Conservation (phyloP, 37 sponge, comb jelly and placozoan species). For the Petrosia ficiformis region DNA sequence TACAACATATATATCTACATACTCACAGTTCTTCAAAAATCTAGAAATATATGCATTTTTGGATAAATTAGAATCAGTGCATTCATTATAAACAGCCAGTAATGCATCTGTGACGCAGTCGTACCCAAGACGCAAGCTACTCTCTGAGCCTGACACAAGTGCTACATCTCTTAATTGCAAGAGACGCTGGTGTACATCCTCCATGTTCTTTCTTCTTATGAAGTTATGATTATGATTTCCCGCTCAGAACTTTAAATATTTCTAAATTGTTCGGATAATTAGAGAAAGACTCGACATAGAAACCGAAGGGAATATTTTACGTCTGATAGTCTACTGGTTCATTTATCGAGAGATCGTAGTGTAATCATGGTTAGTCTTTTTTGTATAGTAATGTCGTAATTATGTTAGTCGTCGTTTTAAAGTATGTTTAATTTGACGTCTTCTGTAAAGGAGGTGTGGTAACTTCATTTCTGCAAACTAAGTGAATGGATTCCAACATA, state of each 20-base stretch:
- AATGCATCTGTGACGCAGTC: conserved; percentile 60
- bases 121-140: conserved; percentile 27
- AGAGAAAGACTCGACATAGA: no score
- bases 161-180: conserved; percentile 39
- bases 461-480: no score
- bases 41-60: conserved; percentile 39
- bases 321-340: no score
- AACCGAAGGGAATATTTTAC: no score
- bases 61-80: conserved; percentile 22
- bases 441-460: no score
- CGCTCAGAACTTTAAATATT: not conserved
- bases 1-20: not conserved
- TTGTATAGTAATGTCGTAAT: no score
- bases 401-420: no score
- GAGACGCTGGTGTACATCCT: conserved; percentile 33
- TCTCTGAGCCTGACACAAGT: not conserved
- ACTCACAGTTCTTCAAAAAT: conserved; percentile 58
- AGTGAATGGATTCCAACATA: no score
- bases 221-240: no score
- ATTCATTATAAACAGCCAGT: conserved; percentile 54
- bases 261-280: not conserved
- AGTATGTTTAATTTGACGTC: no score
- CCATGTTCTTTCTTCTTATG: not conserved
- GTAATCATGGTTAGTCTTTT: no score
- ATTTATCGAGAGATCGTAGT: no score